Evolutionary conservation across 2,888 invertebrate genomes (phyloP), one percentile per base, ranked within the genome.

Genomic region (Caenorhabditis sp.): DNA sequence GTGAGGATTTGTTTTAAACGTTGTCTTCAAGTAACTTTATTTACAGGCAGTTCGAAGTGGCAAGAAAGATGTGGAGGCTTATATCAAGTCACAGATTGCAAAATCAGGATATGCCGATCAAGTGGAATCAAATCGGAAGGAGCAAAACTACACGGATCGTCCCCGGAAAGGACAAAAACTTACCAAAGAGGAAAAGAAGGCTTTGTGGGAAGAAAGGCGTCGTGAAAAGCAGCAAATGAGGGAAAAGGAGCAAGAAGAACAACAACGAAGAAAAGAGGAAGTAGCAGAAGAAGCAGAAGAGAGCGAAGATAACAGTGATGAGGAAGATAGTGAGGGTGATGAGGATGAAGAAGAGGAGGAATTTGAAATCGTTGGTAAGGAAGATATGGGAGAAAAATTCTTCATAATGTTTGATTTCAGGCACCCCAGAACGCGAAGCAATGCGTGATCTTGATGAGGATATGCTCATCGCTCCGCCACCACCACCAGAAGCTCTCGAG

Each of bases 121-220:
- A 47, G 74, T 79, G 6, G 83, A 79, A 26, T 44, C 49, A 16
- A 83, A 83, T 54, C 69, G 80, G n/a, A 80, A 83, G 59, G 83
- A 83, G 61, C 64, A 56, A 22, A 64, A 80, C 14, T 51, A 58
- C 47, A 44, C 24, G n/a, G 83, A 83, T 51, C 38, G 26, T 26
- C 74, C 83, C 0, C 49, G 59, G 6, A 75, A 75, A 24, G 51
- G 63, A n/a, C 54, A 58, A 22, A 80, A 84, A 63, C 24, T 70
- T 70, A 70, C 63, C 7, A 77, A 77, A 47, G 75, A 69, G 58
- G 72, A 75, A 66, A 83, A 66, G 51, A 70, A 59, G 19, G 59
- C 54, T 14, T 31, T 28, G 28, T 69, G 68, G 74, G 61, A 74
- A 64, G 70, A 74, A 44, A 54, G 54, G 26, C 26, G 47, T 22